These are phyloP conservation scores for Chrosomus eos DNA, from an alignment of 2,797 vertebrate genomes.

Conservation along the genomic window DNA sequence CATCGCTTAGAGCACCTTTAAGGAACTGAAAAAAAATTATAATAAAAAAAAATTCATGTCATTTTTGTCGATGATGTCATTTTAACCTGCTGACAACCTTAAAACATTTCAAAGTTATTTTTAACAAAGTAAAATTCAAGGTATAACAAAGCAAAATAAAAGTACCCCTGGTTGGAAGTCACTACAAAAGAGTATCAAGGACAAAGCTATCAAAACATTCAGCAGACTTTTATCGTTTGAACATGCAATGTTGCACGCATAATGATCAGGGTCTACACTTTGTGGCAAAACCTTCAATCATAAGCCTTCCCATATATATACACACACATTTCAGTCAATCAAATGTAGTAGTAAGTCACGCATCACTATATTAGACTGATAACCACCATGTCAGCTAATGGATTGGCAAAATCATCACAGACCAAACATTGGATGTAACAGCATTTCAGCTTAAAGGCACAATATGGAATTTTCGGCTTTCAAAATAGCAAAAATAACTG, in stretches of 20 bases:
- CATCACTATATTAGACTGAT: not conserved
- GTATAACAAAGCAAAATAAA: not conserved
- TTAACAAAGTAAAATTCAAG: not conserved
- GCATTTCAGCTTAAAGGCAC: not conserved
- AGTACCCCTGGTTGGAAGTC: not conserved
- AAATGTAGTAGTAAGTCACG: not conserved
- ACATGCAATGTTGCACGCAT: not conserved
- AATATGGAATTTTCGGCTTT: too few relatives aligned
- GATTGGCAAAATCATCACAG: not conserved
- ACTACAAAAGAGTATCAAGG: not conserved
- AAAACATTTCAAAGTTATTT: not conserved
- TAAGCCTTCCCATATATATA: not conserved
- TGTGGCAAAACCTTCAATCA: not conserved
- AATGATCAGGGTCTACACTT: not conserved
- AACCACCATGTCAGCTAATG: not conserved
- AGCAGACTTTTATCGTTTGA: not conserved
- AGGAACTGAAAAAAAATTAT: not conserved
- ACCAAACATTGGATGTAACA: not conserved
- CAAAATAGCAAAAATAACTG: too few relatives aligned
- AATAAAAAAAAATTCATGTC: not conserved
- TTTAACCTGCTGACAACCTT: not conserved
- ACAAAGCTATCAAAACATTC: not conserved
- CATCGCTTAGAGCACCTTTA: too few relatives aligned
- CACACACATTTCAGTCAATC: not conserved
- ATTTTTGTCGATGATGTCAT: too few relatives aligned